phyloP scores from a whole-genome alignment of 2,888 invertebrate genomes.

The Scotopteryx bipunctaria region DNA sequence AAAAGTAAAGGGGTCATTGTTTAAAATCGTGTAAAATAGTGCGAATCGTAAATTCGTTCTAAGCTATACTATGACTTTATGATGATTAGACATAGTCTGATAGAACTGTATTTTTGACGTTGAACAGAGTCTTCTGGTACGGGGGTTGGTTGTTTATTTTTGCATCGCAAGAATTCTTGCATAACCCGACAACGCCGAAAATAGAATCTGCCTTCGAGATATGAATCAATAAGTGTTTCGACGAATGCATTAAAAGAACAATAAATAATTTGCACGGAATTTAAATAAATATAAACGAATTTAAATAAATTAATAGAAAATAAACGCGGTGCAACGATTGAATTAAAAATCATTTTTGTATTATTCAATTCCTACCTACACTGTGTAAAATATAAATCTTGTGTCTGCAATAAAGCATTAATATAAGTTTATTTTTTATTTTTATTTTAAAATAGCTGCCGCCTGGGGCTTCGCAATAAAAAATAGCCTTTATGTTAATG shows the following conservation, averaged over 20 bases:
- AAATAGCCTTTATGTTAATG: too few species aligned
- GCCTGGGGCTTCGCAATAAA: too few species aligned
- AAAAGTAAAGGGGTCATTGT: too few species aligned
- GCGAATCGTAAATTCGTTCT: too few species aligned
- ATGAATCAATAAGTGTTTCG: slow-evolving; percentile 6
- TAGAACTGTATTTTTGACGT: not conserved
- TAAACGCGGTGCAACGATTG: not conserved
- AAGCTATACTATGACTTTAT: too few species aligned
- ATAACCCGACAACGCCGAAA: slow-evolving; percentile 11
- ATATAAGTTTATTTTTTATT: too few species aligned
- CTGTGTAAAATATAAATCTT: too few species aligned
- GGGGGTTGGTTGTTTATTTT: slow-evolving; percentile 2
- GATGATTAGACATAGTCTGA: too few species aligned
- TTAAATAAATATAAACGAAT: slow-evolving; percentile 6
- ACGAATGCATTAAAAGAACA: slow-evolving; percentile 7
- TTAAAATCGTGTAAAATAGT: too few species aligned
- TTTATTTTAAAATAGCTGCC: too few species aligned
- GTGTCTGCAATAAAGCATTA: too few species aligned
- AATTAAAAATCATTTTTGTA: not conserved
- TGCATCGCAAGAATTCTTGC: not conserved
- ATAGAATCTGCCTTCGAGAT: slow-evolving; percentile 9
- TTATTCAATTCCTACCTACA: too few species aligned
- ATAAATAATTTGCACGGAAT: slow-evolving; percentile 12
- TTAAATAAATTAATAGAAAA: slow-evolving; percentile 3
- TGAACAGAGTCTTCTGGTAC: not conserved